Conservation (phyloP, 2,888 invertebrate genomes). For the Rosalia funebris region DNA sequence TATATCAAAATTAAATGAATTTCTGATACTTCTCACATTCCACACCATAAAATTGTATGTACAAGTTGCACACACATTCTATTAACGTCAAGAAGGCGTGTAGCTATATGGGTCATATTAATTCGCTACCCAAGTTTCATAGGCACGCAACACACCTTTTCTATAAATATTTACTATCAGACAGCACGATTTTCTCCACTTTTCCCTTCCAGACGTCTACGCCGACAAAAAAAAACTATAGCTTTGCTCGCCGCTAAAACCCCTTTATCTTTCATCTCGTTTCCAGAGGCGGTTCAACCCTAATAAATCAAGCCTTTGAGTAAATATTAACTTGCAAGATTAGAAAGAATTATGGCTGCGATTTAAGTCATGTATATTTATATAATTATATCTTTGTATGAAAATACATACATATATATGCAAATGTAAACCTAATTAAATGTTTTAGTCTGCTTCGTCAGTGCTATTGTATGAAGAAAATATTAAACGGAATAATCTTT, state of each 20-base stretch:
- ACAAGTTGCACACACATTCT: background rate
- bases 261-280: conserved; percentile 2
- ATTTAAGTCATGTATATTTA: too few relatives aligned
- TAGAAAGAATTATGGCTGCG: background rate
- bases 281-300: background rate
- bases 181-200: conserved; percentile 3
- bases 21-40: too few relatives aligned
- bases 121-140: conserved; percentile 8
- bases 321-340: conserved; percentile 5
- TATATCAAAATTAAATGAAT: too few relatives aligned
- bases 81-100: conserved; percentile 10
- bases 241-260: background rate
- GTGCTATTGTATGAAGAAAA: too few relatives aligned
- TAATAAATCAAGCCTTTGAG: conserved; percentile 2
- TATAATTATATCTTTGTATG: too few relatives aligned
- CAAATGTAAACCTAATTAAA: too few relatives aligned
- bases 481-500: too few relatives aligned
- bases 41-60: too few relatives aligned
- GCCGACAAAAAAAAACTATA: conserved; percentile 6
- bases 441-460: too few relatives aligned
- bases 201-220: background rate
- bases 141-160: conserved; percentile 17
- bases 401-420: too few relatives aligned
- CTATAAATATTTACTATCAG: conserved; percentile 12
- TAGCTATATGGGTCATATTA: background rate